These are phyloP conservation scores for Arizona elegans DNA, from an alignment of 2,113 vertebrate genomes.

Conservation along the genomic window DNA sequence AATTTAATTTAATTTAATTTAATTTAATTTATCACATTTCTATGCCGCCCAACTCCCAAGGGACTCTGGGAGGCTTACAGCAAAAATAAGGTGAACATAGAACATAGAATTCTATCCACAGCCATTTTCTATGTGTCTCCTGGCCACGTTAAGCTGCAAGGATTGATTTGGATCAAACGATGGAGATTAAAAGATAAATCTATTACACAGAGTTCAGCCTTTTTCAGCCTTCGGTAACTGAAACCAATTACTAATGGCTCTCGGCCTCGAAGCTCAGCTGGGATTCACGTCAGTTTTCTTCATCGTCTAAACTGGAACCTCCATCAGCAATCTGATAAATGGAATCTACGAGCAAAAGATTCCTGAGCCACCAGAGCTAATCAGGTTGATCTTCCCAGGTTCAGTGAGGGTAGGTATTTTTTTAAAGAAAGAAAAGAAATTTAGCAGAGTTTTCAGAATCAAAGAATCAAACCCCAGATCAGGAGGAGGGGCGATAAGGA, in stretches of 20 bases:
- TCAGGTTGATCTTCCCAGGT: constrained; percentile 47
- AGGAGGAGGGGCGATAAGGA: constrained; percentile 47
- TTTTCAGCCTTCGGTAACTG: constrained; percentile 1
- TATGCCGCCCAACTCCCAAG: too few species aligned
- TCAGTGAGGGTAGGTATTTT: constrained; percentile 9
- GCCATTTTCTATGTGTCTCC: not conserved
- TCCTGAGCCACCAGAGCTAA: constrained; percentile 15
- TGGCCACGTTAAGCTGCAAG: not conserved
- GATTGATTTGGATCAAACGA: constrained; percentile 12
- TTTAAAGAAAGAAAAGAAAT: constrained; percentile 27
- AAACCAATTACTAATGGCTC: not conserved
- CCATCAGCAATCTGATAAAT: not conserved
- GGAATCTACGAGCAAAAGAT: not conserved
- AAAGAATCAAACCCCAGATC: constrained; percentile 56
- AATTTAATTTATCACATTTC: too few species aligned
- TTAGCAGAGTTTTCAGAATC: constrained; percentile 47
- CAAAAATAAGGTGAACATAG: too few species aligned
- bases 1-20: too few species aligned
- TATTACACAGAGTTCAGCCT: not conserved
- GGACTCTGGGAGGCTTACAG: too few species aligned
- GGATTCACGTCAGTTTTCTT: not conserved
- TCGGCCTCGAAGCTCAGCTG: not conserved
- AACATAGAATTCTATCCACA: not conserved
- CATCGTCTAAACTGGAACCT: constrained; percentile 29
- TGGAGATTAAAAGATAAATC: constrained; percentile 2